phyloP scores from a whole-genome alignment of 2,888 invertebrate genomes.

The Ischnus inquisitorius region DNA sequence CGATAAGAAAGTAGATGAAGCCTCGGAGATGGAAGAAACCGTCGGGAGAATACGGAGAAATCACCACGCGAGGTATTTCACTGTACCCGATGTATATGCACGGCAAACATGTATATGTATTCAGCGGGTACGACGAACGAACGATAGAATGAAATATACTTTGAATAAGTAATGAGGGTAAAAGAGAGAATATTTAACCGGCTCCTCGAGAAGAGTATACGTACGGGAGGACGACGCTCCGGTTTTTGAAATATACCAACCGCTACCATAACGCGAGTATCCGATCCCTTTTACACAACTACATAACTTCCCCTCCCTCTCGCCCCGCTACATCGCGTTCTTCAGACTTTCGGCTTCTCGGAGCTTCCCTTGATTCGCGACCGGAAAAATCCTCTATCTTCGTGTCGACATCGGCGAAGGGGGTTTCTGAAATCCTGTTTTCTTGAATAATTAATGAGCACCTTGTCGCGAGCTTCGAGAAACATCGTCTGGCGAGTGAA shows the following conservation, averaged over 20 bases:
- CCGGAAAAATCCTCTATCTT: constrained; percentile 48
- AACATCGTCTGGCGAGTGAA: constrained; percentile 14
- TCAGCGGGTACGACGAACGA: constrained; percentile 76
- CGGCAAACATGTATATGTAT: constrained; percentile 77
- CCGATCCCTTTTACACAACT: constrained; percentile 53
- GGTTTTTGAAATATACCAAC: constrained; percentile 45
- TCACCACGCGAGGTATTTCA: neutral
- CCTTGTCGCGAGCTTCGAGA: constrained; percentile 10
- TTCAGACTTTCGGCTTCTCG: constrained; percentile 13
- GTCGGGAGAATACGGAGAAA: neutral
- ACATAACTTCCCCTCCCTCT: neutral
- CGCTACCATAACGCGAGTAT: constrained; percentile 25
- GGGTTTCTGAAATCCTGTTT: constrained; percentile 51
- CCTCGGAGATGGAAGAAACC: neutral
- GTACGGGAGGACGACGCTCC: constrained; percentile 58
- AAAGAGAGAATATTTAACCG: constrained; percentile 79
- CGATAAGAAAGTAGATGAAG: neutral
- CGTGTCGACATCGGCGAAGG: constrained; percentile 14
- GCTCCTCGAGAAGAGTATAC: constrained; percentile 63
- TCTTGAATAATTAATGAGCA: constrained; percentile 57
- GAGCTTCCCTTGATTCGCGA: constrained; percentile 29
- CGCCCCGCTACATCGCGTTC: neutral
- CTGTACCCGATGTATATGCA: constrained; percentile 55
- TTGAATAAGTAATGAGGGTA: constrained; percentile 82
- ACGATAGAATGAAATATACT: constrained; percentile 83